A percentile compares a stretch with the other conserved stretches of the same genome.
Conservation (phyloP, 1,140 invertebrate species). For the Drosophila sp. region DNA sequence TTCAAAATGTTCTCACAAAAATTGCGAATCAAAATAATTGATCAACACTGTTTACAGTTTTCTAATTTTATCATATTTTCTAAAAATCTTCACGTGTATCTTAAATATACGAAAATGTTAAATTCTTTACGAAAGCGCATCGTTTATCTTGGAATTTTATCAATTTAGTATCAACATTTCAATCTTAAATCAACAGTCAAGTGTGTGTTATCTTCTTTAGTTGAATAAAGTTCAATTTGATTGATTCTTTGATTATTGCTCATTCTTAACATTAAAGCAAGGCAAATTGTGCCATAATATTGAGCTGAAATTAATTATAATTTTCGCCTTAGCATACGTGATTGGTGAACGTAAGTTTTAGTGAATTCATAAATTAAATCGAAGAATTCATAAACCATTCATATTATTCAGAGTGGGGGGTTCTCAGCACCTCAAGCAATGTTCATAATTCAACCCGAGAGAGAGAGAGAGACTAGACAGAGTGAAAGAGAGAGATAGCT, state of each 20-base stretch:
- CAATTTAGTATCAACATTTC: neutral
- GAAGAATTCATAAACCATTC: conserved; percentile 16
- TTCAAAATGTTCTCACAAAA: too few relatives aligned
- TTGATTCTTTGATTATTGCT: neutral
- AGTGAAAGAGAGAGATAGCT: conserved; percentile 4
- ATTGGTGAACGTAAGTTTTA: conserved; percentile 19
- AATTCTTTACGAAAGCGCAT: too few relatives aligned
- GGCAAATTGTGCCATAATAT: neutral
- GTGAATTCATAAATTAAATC: conserved; percentile 16
- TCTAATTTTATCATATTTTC: too few relatives aligned
- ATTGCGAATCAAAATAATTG: too few relatives aligned
- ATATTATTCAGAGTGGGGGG: conserved; percentile 6
- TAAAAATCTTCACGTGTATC: too few relatives aligned
- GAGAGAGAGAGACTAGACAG: neutral
- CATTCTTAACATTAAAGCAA: neutral
- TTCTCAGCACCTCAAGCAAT: conserved; percentile 12
- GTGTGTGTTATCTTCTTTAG: neutral
- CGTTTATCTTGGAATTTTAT: neutral
- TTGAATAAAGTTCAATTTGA: too few relatives aligned
- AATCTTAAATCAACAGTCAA: neutral
- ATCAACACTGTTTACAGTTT: too few relatives aligned
- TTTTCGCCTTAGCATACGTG: conserved; percentile 7
- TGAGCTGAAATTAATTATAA: conserved; percentile 1
- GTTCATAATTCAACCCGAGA: conserved; percentile 9
- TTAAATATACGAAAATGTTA: too few relatives aligned